Percentiles rank a stretch among this genome's conserved stretches.
These are phyloP conservation scores for Notocelia uddmanniana DNA, from an alignment of 2,888 invertebrate species.

Conservation along the genomic window DNA sequence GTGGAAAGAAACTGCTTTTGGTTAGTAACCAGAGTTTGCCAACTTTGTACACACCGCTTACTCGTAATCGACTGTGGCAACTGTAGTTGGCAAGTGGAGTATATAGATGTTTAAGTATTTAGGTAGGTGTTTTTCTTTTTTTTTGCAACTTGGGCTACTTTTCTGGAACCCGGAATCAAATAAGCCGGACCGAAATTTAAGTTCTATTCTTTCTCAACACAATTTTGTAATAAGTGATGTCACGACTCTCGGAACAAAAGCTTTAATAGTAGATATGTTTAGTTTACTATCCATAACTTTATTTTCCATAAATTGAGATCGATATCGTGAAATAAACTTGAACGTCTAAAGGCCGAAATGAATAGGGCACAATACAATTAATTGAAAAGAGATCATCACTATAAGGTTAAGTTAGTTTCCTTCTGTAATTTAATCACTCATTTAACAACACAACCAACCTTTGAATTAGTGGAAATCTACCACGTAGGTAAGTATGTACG, in stretches of 20 bases:
- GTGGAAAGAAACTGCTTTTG: too few relatives aligned
- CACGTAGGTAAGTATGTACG: too few relatives aligned
- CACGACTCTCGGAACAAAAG: background rate
- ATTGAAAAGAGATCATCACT: background rate
- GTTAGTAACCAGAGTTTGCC: too few relatives aligned
- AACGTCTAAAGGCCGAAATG: background rate
- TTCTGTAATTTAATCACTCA: background rate
- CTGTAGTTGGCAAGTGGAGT: too few relatives aligned
- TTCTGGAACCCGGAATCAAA: too few relatives aligned
- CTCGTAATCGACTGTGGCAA: too few relatives aligned
- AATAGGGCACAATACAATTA: background rate
- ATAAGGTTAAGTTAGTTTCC: background rate
- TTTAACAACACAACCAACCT: background rate
- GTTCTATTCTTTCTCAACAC: background rate
- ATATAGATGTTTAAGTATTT: too few relatives aligned
- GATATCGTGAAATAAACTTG: background rate
- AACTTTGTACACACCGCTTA: too few relatives aligned
- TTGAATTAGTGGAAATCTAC: slow-evolving; percentile 1
- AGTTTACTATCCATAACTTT: background rate
- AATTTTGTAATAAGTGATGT: background rate
- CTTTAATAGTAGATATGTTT: too few relatives aligned
- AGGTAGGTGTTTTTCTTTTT: too few relatives aligned
- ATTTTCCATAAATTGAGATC: background rate
- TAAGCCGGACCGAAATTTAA: background rate
- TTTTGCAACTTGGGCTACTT: too few relatives aligned